phyloP scores from a whole-genome alignment of 2,888 invertebrate species.

The Drosophila paranaensis region DNA sequence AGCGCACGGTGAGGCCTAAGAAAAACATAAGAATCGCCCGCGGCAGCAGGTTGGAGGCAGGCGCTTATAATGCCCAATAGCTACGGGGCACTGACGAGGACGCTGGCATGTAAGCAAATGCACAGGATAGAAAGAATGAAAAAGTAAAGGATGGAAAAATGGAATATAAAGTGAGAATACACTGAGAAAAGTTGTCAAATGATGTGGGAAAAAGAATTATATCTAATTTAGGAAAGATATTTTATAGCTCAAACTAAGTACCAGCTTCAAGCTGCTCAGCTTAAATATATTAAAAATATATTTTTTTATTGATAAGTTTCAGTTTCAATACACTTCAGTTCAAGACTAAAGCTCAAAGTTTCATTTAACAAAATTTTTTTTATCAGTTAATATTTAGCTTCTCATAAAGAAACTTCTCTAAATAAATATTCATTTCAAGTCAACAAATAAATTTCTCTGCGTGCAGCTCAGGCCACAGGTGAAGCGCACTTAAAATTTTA shows the following conservation, averaged over 20 bases:
- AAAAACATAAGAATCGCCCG: constrained; percentile 19
- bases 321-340: background rate
- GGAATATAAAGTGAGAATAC: constrained; percentile 9
- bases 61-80: constrained; percentile 57
- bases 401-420: background rate
- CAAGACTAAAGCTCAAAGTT: background rate
- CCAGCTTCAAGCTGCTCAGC: background rate
- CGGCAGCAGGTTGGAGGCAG: background rate
- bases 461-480: constrained; percentile 51
- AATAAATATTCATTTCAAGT: background rate
- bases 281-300: background rate
- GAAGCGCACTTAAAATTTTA: constrained; percentile 71
- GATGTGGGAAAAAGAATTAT: background rate
- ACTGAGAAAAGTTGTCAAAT: background rate
- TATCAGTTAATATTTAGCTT: background rate
- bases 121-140: constrained; percentile 22
- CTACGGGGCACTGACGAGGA: constrained; percentile 43
- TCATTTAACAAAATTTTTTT: background rate
- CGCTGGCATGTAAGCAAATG: constrained; percentile 65
- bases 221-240: too few relatives aligned
- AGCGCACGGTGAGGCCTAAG: constrained; percentile 12
- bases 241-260: background rate
- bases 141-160: background rate
- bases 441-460: background rate
- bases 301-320: too few relatives aligned